Conservation (phyloP, 64 coral and sea anemone genomes). For the Pocillopora verrucosa region DNA sequence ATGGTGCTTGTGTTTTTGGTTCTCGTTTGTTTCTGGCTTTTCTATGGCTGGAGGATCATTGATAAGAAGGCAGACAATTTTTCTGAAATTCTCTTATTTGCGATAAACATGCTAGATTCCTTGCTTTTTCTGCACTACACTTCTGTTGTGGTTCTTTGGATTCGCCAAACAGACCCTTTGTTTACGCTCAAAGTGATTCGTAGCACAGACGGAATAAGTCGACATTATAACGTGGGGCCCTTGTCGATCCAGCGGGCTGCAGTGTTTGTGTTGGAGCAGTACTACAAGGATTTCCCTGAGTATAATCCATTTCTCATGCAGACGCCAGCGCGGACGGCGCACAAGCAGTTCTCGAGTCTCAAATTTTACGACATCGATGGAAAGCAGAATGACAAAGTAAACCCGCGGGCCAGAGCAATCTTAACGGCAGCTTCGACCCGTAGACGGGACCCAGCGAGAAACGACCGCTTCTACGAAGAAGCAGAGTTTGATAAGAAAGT, state of each 20-base stretch:
- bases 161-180: constrained; percentile 77
- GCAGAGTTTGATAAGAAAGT: constrained; percentile 91
- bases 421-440: constrained; percentile 88
- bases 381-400: constrained; percentile 79
- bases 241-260: constrained; percentile 94
- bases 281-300: constrained; percentile 99
- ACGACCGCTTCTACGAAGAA: constrained; percentile 99
- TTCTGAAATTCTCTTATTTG: constrained; percentile 72
- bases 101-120: constrained; percentile 73
- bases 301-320: constrained; percentile 96
- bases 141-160: constrained; percentile 90
- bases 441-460: constrained; percentile 81
- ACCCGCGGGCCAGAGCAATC: constrained; percentile 82
- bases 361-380: constrained; percentile 99
- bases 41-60: constrained; percentile 87
- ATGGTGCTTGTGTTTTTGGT: constrained; percentile 81
- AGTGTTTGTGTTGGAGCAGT: constrained; percentile 88
- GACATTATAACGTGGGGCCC: constrained; percentile 79
- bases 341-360: constrained; percentile 92
- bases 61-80: constrained; percentile 48
- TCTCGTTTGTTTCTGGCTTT: constrained; percentile 90
- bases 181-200: constrained; percentile 97
- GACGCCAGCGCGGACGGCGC: constrained; percentile 64
- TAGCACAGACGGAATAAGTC: constrained; percentile 90
- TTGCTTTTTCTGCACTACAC: constrained; percentile 92